These are phyloP conservation scores for Notamacropus eugenii DNA, from an alignment of 2,797 vertebrate species.

Conservation along the genomic window DNA sequence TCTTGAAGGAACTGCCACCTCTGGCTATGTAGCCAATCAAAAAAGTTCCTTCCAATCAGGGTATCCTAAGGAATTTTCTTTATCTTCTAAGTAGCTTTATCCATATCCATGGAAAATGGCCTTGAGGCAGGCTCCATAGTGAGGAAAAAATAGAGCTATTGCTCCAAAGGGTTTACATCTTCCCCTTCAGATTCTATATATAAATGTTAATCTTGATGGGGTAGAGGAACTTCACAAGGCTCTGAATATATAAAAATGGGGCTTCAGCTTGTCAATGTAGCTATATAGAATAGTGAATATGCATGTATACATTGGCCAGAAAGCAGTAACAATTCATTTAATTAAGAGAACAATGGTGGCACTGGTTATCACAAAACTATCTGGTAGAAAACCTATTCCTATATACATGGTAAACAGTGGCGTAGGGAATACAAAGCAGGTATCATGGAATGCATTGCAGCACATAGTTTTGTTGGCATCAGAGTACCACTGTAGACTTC, in stretches of 20 bases:
- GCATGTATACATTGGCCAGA: neutral
- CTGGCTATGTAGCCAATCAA: neutral
- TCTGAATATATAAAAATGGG: neutral
- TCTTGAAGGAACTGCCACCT: neutral
- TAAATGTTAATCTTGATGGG: neutral
- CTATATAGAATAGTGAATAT: neutral
- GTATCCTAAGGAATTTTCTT: neutral
- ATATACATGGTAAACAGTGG: neutral
- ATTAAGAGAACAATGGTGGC: neutral
- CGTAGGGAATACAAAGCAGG: neutral
- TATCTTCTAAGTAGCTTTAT: neutral
- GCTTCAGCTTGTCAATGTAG: neutral
- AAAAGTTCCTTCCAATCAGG: neutral
- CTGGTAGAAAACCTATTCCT: neutral
- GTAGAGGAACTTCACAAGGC: neutral
- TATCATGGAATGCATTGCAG: neutral
- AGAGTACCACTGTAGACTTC: neutral
- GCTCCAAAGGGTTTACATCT: neutral
- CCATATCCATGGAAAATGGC: neutral
- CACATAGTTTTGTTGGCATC: neutral
- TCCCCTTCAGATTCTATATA: neutral
- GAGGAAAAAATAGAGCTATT: neutral
- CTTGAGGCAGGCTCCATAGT: neutral
- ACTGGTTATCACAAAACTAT: neutral
- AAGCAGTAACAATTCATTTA: neutral